phyloP scores from a whole-genome alignment of 2,797 vertebrate species.

The Melanogrammus aeglefinus region DNA sequence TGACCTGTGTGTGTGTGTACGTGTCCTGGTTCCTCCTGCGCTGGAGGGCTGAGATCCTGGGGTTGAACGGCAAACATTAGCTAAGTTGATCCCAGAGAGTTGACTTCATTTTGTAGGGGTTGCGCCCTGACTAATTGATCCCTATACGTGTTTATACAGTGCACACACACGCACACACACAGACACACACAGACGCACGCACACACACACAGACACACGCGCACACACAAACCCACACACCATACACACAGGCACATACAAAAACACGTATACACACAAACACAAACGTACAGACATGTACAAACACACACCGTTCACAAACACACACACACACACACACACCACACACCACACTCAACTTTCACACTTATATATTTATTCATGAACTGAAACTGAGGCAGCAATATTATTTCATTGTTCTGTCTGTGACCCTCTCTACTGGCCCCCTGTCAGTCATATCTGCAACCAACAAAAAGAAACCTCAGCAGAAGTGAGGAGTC shows the following conservation, averaged over 20 bases:
- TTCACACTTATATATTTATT: conserved; percentile 8
- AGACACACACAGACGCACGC: conserved; percentile 26
- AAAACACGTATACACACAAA: too few species aligned
- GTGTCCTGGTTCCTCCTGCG: too few species aligned
- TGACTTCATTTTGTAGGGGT: conserved; percentile 48
- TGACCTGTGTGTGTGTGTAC: not conserved
- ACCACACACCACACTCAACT: too few species aligned
- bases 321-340: conserved; percentile 13
- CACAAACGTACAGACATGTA: not conserved
- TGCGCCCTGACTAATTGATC: conserved; percentile 65
- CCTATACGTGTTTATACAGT: conserved; percentile 46
- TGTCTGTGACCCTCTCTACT: conserved; percentile 50
- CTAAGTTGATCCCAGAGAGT: not conserved
- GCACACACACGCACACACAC: conserved; percentile 17
- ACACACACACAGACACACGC: conserved; percentile 21
- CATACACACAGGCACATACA: conserved; percentile 1
- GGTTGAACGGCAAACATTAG: not conserved
- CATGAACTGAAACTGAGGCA: conserved; percentile 21
- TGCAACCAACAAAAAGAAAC: conserved; percentile 62
- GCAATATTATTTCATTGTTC: conserved; percentile 47
- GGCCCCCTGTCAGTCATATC: conserved; percentile 68
- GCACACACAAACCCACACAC: conserved; percentile 22
- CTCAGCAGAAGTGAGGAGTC: conserved; percentile 52
- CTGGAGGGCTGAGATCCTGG: too few species aligned
- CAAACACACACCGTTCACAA: conserved; percentile 20